phyloP scores from a whole-genome alignment of 2,113 vertebrate species.

The Ariopsis seemanni region DNA sequence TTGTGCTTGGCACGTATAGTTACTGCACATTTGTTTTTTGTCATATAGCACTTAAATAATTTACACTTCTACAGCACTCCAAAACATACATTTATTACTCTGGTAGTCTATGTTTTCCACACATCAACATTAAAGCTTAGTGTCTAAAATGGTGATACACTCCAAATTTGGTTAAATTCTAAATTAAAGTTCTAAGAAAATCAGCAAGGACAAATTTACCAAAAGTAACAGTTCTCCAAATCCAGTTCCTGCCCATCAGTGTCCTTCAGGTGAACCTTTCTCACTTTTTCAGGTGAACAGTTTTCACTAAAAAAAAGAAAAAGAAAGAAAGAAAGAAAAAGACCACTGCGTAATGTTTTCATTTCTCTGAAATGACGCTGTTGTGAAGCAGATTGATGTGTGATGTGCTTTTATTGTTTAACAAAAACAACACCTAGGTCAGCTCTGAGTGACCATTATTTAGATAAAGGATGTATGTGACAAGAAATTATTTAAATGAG shows the following conservation, averaged over 20 bases:
- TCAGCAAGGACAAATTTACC: slow-evolving; percentile 38
- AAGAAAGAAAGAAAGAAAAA: too few relatives aligned
- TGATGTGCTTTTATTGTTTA: slow-evolving; percentile 49
- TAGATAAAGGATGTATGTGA: slow-evolving; percentile 56
- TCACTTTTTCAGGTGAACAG: background rate
- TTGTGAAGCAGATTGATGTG: slow-evolving; percentile 47
- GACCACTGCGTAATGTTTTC: background rate
- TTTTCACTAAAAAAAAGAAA: background rate
- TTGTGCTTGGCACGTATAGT: slow-evolving; percentile 95
- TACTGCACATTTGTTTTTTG: slow-evolving; percentile 73
- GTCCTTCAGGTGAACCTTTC: slow-evolving; percentile 7
- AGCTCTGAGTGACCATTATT: slow-evolving; percentile 39
- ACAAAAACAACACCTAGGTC: background rate
- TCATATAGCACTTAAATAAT: slow-evolving; percentile 96
- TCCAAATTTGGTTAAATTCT: slow-evolving; percentile 61
- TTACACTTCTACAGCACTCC: slow-evolving; percentile 89
- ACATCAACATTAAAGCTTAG: slow-evolving; percentile 83
- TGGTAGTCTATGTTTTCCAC: slow-evolving; percentile 86
- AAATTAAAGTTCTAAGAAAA: slow-evolving; percentile 55
- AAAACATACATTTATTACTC: slow-evolving; percentile 87
- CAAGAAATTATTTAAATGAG: slow-evolving; percentile 41
- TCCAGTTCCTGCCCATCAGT: background rate
- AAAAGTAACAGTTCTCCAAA: background rate
- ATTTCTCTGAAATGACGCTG: slow-evolving; percentile 12
- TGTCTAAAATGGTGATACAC: slow-evolving; percentile 67